Evolutionary conservation across 1,140 invertebrate species (phyloP), one percentile per base, ranked within the genome.

Genomic region (Drosophila lacteicornis): DNA sequence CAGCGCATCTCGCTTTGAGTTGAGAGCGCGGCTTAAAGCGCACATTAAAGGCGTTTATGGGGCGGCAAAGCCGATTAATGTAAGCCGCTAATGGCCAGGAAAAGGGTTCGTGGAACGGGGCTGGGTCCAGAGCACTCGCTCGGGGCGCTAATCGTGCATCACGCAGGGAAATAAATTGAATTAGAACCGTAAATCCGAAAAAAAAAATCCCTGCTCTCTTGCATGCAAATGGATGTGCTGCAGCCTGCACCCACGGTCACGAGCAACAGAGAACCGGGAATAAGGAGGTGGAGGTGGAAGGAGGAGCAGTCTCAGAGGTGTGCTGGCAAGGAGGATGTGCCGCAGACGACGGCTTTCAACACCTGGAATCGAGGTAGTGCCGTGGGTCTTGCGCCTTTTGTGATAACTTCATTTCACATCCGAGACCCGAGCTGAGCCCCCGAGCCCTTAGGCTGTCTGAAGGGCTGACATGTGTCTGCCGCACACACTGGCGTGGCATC

Each of bases 91-190:
- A 74, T 74, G 70, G 70, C 53, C 68, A 73, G 38, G 65, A 47
- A 58, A 38, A 67, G 30, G n/a, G 22, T 33, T 15, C 49, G 60
- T 13, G 36, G n/a, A 33, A 17, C 6, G 43, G 45, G 47, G 13
- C 47, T 15, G 40, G 40, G 30, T 40, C 50, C 13, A 25, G 38
- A 13, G 33, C 36, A 40, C 43, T 58, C 63, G 50, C 75, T 78
- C 50, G 38, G 50, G 56, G 75, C 63, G 61, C 49, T 77, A 77
- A 77, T 77, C 75, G 75, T 77, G 75, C 56, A 45, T 51, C 70
- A 74, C 55, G 70, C 70, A 74, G 68, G 30, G 70, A 74, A 77
- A 77, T 77, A 78, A 78, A 78, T 78, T 77, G 47, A 78, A 78
- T 69, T 78, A 78, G 75, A 78, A 78, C 75, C 75, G 63, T 78